Conservation (phyloP, 2,888 invertebrate species). For the Endomychus coccineus region DNA sequence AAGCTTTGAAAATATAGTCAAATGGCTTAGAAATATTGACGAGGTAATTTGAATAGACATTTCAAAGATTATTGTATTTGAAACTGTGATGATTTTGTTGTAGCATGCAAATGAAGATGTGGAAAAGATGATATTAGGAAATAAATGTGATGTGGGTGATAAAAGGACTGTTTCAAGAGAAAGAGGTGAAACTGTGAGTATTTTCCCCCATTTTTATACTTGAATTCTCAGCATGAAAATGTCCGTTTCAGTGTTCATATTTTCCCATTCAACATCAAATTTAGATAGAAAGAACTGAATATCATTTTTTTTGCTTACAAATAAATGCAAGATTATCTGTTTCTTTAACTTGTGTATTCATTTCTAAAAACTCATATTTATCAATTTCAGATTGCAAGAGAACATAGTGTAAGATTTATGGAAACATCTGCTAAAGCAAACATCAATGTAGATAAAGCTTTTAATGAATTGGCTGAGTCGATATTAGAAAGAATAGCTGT, state of each 20-base stretch:
- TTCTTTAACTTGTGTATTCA: no score
- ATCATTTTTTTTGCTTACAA: no score
- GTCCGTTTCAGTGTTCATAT: no score
- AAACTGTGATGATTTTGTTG: constrained; percentile 28
- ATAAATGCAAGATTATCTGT: no score
- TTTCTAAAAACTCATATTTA: no score
- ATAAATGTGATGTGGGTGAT: constrained; percentile 97
- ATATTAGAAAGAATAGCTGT: constrained; percentile 87
- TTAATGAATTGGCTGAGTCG: constrained; percentile 89
- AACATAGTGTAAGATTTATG: constrained; percentile 94
- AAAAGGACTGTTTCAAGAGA: constrained; percentile 89
- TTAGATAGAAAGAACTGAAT: no score
- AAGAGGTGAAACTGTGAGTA: constrained; percentile 83
- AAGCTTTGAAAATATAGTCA: constrained; percentile 97
- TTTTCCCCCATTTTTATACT: no score
- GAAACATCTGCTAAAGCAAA: constrained; percentile 97
- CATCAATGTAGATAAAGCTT: constrained; percentile 93
- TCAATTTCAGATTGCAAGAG: constrained; percentile 75
- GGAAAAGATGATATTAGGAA: constrained; percentile 97
- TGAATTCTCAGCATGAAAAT: neutral
- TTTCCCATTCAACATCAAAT: no score
- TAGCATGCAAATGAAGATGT: constrained; percentile 98
- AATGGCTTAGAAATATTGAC: constrained; percentile 96
- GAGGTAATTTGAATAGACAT: constrained; percentile 65
- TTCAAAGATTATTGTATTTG: neutral